Conservation (phyloP, 2,888 invertebrate genomes). For the Aelia acuminata region DNA sequence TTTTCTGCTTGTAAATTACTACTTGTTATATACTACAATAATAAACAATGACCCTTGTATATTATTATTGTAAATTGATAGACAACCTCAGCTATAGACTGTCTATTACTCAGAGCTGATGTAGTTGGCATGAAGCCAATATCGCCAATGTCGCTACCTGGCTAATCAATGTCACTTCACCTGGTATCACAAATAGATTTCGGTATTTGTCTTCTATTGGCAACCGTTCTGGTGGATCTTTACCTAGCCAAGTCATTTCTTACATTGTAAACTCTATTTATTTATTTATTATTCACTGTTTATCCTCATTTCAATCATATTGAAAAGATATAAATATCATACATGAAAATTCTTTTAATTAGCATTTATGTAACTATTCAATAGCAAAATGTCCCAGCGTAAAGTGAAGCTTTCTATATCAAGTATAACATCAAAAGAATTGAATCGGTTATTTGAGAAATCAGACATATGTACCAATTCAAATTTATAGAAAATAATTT, state of each 20-base stretch:
- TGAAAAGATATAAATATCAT: background rate
- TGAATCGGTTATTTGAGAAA: too few species aligned
- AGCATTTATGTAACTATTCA: too few species aligned
- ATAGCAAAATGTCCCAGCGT: too few species aligned
- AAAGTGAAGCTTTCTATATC: too few species aligned
- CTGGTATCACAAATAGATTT: background rate
- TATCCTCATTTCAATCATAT: background rate
- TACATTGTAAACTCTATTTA: background rate
- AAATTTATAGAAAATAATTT: too few species aligned
- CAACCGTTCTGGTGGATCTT: background rate
- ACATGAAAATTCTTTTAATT: too few species aligned
- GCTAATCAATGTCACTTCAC: background rate
- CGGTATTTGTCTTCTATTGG: constrained; percentile 29
- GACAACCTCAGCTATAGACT: background rate
- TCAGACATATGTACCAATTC: too few species aligned
- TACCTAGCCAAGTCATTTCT: background rate
- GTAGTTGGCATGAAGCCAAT: background rate
- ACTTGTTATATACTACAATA: too few species aligned
- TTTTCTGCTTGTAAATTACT: too few species aligned
- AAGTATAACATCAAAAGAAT: too few species aligned
- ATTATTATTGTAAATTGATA: background rate
- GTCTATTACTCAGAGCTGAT: background rate
- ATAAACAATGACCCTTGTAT: background rate
- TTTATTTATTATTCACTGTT: background rate
- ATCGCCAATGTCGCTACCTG: constrained; percentile 10